phyloP scores from a whole-genome alignment of 2,113 vertebrate species.

The Camarhynchus parvulus region DNA sequence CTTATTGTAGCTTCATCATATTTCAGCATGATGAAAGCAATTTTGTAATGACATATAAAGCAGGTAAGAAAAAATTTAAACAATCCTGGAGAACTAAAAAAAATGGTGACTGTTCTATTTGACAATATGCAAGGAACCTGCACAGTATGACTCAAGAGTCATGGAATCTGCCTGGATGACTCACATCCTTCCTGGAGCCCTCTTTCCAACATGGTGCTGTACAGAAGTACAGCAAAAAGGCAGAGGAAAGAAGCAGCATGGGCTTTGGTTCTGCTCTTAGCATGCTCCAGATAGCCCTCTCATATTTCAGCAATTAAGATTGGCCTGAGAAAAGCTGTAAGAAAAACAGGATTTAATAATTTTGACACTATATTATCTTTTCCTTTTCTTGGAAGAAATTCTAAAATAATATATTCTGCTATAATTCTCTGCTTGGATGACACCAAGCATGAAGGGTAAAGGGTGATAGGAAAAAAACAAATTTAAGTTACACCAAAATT shows the following conservation, averaged over 20 bases:
- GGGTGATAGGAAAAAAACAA: neutral
- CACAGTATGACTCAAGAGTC: neutral
- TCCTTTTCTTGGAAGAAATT: neutral
- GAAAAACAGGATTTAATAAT: neutral
- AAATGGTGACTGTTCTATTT: neutral
- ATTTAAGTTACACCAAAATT: neutral
- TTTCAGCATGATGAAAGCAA: neutral
- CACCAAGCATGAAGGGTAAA: neutral
- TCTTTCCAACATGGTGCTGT: neutral
- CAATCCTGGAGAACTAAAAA: neutral
- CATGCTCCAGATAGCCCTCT: neutral
- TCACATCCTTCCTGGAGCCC: neutral
- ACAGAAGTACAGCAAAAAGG: neutral
- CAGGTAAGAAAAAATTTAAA: neutral
- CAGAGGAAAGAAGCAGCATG: neutral
- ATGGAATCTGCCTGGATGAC: neutral
- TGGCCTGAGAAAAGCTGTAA: neutral
- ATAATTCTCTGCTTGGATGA: neutral
- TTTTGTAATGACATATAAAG: neutral
- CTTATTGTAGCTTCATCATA: no score
- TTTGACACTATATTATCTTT: neutral
- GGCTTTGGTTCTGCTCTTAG: neutral
- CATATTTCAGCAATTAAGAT: neutral
- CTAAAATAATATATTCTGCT: neutral
- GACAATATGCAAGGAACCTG: neutral